These are phyloP conservation scores for Magallana ariakensis DNA, from an alignment of 1,140 invertebrate species.

Conservation along the genomic window DNA sequence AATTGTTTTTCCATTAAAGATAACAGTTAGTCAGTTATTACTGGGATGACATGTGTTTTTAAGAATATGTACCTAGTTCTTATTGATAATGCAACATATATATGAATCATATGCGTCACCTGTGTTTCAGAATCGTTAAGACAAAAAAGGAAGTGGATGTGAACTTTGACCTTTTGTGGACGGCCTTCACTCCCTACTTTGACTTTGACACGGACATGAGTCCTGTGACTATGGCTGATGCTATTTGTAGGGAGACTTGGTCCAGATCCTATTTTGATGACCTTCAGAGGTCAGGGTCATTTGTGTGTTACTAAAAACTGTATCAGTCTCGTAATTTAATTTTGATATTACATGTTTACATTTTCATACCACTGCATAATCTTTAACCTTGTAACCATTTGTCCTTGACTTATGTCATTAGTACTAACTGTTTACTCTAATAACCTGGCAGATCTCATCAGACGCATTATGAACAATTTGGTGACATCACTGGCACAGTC, in stretches of 20 bases:
- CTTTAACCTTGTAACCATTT: too few relatives aligned
- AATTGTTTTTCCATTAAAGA: too few relatives aligned
- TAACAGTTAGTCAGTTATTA: too few relatives aligned
- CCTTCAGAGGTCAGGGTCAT: conserved; percentile 82
- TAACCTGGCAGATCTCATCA: conserved; percentile 83
- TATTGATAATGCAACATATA: too few relatives aligned
- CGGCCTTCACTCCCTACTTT: conserved; percentile 80
- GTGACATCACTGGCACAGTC: conserved; percentile 69
- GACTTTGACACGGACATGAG: conserved; percentile 86
- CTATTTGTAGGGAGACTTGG: conserved; percentile 85
- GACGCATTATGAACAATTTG: conserved; percentile 86
- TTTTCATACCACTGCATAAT: too few relatives aligned
- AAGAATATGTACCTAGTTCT: too few relatives aligned
- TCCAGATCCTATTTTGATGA: conserved; percentile 84
- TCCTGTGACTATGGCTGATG: conserved; percentile 82
- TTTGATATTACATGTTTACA: too few relatives aligned
- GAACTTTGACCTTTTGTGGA: conserved; percentile 76
- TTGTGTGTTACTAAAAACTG: background rate
- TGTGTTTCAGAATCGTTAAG: conserved; percentile 62
- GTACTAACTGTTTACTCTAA: too few relatives aligned
- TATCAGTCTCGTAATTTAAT: background rate
- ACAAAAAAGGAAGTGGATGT: conserved; percentile 70
- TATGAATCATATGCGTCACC: background rate
- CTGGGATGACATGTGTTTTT: too few relatives aligned
- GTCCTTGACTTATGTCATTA: too few relatives aligned